A percentile compares a stretch with the other conserved stretches of the same genome.
These are phyloP conservation scores for Julus scanicus DNA, from an alignment of 2,888 invertebrate species.

Conservation along the genomic window DNA sequence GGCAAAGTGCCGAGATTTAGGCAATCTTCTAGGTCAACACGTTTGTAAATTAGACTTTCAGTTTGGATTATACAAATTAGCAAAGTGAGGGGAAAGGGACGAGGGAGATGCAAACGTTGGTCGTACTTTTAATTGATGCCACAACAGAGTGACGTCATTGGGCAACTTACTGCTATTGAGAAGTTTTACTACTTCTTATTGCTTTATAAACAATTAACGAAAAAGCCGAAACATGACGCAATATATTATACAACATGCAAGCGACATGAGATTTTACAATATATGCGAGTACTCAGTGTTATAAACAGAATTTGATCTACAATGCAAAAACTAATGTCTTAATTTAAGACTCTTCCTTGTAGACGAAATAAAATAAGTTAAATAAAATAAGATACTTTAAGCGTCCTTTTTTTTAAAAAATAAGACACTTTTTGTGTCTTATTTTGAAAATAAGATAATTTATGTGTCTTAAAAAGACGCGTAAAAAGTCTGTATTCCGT, in stretches of 20 bases:
- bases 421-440: no score
- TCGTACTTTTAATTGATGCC: background rate
- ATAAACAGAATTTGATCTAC: no score
- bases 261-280: background rate
- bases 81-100: background rate
- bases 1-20: background rate
- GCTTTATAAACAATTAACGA: background rate
- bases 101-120: background rate
- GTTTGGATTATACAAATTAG: background rate
- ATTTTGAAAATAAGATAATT: no score
- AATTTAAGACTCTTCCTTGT: no score
- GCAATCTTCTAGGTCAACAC: constrained; percentile 1
- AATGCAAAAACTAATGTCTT: no score
- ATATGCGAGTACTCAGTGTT: background rate
- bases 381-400: no score
- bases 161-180: background rate
- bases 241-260: background rate
- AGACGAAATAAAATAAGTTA: no score
- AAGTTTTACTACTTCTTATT: background rate
- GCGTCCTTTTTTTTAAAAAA: no score
- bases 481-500: no score
- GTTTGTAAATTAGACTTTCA: background rate
- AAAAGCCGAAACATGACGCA: no score
- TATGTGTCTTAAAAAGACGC: no score
- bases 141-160: background rate